Base-by-base conservation (phyloP, 2,888 invertebrate species). In the Heliconius cydno region DNA sequence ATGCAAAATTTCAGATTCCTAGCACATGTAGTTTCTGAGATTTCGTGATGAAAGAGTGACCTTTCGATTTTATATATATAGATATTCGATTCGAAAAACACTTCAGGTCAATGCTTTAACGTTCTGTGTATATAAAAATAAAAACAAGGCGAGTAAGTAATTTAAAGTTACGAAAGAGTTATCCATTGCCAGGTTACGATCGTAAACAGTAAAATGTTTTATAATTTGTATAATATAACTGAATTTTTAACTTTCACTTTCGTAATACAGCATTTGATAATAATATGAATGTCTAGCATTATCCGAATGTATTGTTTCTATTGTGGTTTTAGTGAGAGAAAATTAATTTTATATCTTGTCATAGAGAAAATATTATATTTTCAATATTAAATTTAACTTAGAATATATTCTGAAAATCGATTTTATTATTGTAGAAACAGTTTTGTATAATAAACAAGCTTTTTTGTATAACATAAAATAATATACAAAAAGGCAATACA, bases 61-160 rank as follows among this genome's bases (percentile, higher is more conserved):
- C n/a, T n/a, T n/a, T n/a, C n/a, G n/a, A n/a, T n/a, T n/a, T n/a
- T n/a, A n/a, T n/a, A n/a, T n/a, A n/a, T n/a, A n/a, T n/a, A n/a
- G n/a, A n/a, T 28, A 57, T 46, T 72, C 52, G 30, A 72, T 12
- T 52, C 22, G 30, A 73, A 30, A 13, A n/a, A 73, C 52, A 34
- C 73, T 30, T 7, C 34, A 3, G 73, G n/a, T 73, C 73, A 34
- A 34, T 60, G 34, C 73, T 38, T 73, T 73, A 60, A 60, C 57
- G 60, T 73, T 73, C 13, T n/a, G 5, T 73, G 3, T 73, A 9
- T 60, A 73, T 73, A 15, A 73, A 73, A 73, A 73, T 60, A 71
- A 77, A 77, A 77, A 67, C 77, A 77, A 71, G 72, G 71, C 77
- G 46, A 77, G 65, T 72, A 77, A 70, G 65, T 65, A 66, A 46